Percentiles rank a stretch among this genome's conserved stretches.
phyloP scores from a whole-genome alignment of 2,113 vertebrate species.

The Chrysemys picta region DNA sequence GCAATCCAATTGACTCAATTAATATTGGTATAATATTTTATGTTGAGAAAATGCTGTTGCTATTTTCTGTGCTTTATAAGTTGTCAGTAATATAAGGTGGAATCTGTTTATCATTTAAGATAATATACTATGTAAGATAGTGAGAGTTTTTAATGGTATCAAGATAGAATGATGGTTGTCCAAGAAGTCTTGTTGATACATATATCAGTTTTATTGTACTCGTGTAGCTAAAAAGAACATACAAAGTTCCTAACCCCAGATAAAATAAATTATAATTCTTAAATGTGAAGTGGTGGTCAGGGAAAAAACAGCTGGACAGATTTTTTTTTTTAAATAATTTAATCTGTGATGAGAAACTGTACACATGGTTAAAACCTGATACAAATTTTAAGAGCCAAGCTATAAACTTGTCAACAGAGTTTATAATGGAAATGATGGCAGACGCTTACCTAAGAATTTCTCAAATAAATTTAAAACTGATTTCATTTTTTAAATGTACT shows the following conservation, averaged over 20 bases:
- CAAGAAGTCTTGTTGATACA: not conserved
- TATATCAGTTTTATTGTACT: not conserved
- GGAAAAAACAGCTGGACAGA: not conserved
- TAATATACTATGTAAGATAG: not conserved
- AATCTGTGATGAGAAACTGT: not conserved
- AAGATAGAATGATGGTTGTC: not conserved
- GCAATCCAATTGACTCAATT: not conserved
- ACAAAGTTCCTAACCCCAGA: not conserved
- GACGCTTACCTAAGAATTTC: not conserved
- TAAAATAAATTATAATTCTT: not conserved
- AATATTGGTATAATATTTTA: not conserved
- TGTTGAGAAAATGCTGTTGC: not conserved
- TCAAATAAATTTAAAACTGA: not conserved
- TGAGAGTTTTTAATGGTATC: not conserved
- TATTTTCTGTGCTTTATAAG: not conserved
- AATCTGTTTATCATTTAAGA: not conserved
- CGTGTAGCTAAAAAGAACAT: not conserved
- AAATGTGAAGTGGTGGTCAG: not conserved
- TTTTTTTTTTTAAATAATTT: not conserved
- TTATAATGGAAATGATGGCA: not conserved
- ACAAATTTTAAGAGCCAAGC: not conserved
- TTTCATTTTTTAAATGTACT: not conserved
- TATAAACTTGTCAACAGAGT: not conserved
- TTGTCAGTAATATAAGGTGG: not conserved
- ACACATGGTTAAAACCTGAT: not conserved